Base-by-base conservation (phyloP, 2,113 vertebrate genomes). In the Lophotis ruficrista region DNA sequence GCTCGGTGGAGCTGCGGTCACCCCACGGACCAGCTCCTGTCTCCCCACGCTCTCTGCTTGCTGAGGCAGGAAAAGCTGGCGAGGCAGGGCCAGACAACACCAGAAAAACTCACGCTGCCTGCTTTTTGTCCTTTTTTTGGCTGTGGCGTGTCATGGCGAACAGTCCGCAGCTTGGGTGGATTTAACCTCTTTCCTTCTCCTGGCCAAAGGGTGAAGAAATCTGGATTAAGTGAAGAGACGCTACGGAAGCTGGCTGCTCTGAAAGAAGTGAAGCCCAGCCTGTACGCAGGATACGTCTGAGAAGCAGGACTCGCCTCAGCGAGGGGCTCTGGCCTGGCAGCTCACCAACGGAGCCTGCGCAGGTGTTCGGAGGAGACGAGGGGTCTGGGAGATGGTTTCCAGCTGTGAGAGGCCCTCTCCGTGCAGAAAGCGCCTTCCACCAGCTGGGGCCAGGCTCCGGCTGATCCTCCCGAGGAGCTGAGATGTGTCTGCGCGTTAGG, bases 221-320 rank as follows among this genome's bases (percentile, higher is more conserved):
- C 66, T 47, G 66, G 65, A 19, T 62, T 79, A 38, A 79, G 9
- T 0, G 3, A 38, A 20, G 57, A 62, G 48, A 47, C 24, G 0
- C 8, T 62, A 15, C 38, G 80, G 75, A 69, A 48, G 19, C 15
- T 80, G 18, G 28, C 4, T 21, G 57, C 76, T 41, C 66, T 50
- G 24, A 48, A 23, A 30, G n/a, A 21, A 15, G 8, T 16, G 38
- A 80, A 80, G 3, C 66, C 66, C 66, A 35, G 1, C 5, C 48
- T 72, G 57, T 8, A 12, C 4, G 27, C 37, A 6, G 27, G 8
- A 4, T 30, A 20, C 13, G 4, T 28, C 4, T 56, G 58, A 71
- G 7, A 8, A 24, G n/a, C 41, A 11, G 75, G n/a, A 37, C 38
- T 27, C 0, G 2, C 17, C 8, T 13, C 53, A 9, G 31, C 0